phyloP scores from a whole-genome alignment of 2,888 invertebrate species.

The Conistra vaccinii region DNA sequence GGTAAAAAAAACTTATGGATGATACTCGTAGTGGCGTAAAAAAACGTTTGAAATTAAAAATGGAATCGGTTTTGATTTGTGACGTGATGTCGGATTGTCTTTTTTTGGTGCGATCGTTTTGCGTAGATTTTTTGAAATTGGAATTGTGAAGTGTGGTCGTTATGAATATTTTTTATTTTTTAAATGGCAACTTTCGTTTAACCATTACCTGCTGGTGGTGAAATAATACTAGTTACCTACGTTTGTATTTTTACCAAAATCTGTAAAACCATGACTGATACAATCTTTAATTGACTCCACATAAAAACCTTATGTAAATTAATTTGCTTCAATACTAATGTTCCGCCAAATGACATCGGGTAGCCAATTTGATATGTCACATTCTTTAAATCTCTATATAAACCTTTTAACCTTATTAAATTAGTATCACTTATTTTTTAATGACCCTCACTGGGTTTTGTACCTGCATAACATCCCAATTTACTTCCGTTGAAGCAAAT shows the following conservation, averaged over 20 bases:
- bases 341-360: slow-evolving; percentile 2
- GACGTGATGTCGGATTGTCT: slow-evolving; percentile 53
- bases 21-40: slow-evolving; percentile 65
- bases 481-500: slow-evolving; percentile 54
- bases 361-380: slow-evolving; percentile 23
- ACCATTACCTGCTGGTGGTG: neutral
- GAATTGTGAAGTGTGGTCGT: slow-evolving; percentile 13
- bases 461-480: slow-evolving; percentile 45
- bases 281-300: neutral
- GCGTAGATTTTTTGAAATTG: slow-evolving; percentile 34
- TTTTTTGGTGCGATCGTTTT: slow-evolving; percentile 34
- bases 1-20: slow-evolving; percentile 71
- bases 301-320: slow-evolving; percentile 17
- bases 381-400: slow-evolving; percentile 10
- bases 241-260: neutral
- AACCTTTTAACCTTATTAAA: slow-evolving; percentile 51
- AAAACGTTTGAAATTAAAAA: slow-evolving; percentile 65
- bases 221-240: neutral
- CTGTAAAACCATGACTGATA: neutral
- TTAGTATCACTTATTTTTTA: slow-evolving; percentile 47
- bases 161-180: neutral
- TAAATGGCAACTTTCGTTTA: neutral
- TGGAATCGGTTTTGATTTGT: slow-evolving; percentile 66
- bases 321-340: slow-evolving; percentile 25
- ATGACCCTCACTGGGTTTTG: slow-evolving; percentile 24